phyloP scores from a whole-genome alignment of 2,797 vertebrate genomes.

The Galago senegalensis region DNA sequence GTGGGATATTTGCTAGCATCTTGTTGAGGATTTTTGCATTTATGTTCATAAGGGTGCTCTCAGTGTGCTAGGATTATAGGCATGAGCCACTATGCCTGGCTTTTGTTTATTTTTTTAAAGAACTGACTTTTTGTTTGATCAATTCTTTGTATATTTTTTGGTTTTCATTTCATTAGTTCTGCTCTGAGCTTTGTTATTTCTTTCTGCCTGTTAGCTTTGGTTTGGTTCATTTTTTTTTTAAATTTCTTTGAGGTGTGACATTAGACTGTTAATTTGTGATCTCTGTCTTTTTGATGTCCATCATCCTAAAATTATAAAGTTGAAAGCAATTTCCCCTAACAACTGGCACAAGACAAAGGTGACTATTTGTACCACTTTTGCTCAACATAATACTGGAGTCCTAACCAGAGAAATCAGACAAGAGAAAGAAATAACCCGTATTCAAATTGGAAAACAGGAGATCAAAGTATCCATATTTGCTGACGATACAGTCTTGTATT shows the following conservation, averaged over 20 bases:
- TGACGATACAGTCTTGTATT: not conserved
- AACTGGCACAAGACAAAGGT: not conserved
- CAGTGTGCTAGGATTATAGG: no score
- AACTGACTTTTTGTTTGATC: not conserved
- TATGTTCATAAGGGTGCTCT: not conserved
- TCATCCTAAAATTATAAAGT: not conserved
- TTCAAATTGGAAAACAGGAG: not conserved
- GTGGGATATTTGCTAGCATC: not conserved
- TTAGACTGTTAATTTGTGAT: not conserved
- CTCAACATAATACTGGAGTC: not conserved
- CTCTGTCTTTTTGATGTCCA: not conserved
- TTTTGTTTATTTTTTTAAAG: not conserved
- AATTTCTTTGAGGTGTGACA: not conserved
- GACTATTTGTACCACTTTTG: not conserved
- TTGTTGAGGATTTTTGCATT: not conserved
- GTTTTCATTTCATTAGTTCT: not conserved
- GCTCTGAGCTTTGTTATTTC: not conserved
- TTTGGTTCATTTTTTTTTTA: not conserved
- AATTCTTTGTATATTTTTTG: not conserved
- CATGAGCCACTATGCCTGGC: no score
- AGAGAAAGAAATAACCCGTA: not conserved
- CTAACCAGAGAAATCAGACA: not conserved
- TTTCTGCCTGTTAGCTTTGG: not conserved
- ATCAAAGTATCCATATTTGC: not conserved
- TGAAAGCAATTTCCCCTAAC: not conserved